phyloP scores from a whole-genome alignment of 1,140 invertebrate species.

The Drosophila cardini region DNA sequence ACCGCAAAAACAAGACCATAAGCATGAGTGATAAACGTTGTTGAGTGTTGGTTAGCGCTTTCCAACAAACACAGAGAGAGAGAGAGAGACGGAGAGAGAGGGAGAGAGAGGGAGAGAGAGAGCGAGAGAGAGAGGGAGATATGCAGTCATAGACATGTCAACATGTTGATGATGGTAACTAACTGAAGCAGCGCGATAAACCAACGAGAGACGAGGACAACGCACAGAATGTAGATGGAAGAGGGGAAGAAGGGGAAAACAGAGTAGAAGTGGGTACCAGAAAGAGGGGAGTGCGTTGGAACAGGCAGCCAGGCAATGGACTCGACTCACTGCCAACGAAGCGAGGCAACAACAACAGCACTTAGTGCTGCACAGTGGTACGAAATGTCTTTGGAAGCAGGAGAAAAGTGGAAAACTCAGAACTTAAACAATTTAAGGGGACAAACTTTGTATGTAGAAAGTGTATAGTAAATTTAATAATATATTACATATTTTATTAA shows the following conservation, averaged over 20 bases:
- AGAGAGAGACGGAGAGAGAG: conserved; percentile 9
- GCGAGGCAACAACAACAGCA: conserved; percentile 28
- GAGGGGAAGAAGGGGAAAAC: neutral
- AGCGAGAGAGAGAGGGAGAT: conserved; percentile 25
- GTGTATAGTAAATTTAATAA: neutral
- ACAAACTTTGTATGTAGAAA: neutral
- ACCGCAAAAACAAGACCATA: conserved; percentile 84
- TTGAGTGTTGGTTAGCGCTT: conserved; percentile 74
- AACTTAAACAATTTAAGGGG: neutral
- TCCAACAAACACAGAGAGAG: conserved; percentile 40
- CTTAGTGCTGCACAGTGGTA: conserved; percentile 63
- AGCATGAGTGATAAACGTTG: conserved; percentile 83
- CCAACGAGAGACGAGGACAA: conserved; percentile 32
- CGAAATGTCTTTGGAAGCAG: neutral
- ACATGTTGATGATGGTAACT: conserved; percentile 83
- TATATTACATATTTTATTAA: no score
- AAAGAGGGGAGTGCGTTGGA: conserved; percentile 23
- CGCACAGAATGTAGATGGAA: conserved; percentile 1
- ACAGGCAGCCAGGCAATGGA: conserved; percentile 35
- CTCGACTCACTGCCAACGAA: conserved; percentile 40
- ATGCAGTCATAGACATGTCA: conserved; percentile 81
- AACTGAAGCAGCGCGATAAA: conserved; percentile 70
- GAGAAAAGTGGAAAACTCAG: neutral
- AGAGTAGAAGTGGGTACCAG: neutral
- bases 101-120: neutral